Percentiles rank a stretch among this genome's conserved stretches.
These are phyloP conservation scores for Choloepus hoffmanni DNA, from an alignment of 2,113 vertebrate species.

Conservation along the genomic window DNA sequence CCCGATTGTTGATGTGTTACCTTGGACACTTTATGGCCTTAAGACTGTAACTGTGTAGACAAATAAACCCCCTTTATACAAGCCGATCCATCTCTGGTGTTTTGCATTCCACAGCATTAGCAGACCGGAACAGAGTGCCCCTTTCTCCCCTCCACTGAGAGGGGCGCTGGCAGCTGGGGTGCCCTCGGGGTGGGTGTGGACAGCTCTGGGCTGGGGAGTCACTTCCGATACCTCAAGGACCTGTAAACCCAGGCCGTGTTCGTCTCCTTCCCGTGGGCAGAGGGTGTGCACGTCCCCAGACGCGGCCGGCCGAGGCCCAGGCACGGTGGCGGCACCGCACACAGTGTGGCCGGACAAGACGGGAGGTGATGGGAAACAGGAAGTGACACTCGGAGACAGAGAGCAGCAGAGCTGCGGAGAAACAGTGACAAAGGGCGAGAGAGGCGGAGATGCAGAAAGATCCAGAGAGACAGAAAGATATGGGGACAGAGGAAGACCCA, in stretches of 20 bases:
- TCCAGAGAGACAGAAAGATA: neutral
- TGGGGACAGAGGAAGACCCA: neutral
- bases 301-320: too few relatives aligned
- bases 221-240: neutral
- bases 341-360: too few relatives aligned
- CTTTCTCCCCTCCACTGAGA: neutral
- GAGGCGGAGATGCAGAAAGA: fast-evolving
- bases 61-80: too few relatives aligned
- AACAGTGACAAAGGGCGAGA: neutral
- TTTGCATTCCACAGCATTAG: too few relatives aligned
- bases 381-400: neutral
- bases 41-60: too few relatives aligned
- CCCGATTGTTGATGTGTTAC: too few relatives aligned
- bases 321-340: too few relatives aligned
- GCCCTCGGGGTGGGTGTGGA: fast-evolving
- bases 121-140: too few relatives aligned
- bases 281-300: fast-evolving
- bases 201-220: fast-evolving
- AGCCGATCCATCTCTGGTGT: too few relatives aligned
- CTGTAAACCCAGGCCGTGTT: neutral
- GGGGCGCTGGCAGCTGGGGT: neutral
- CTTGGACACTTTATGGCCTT: too few relatives aligned
- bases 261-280: fast-evolving
- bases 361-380: neutral
- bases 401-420: neutral